Conservation (phyloP, 2,113 vertebrate genomes). For the Clarias gariepinus region DNA sequence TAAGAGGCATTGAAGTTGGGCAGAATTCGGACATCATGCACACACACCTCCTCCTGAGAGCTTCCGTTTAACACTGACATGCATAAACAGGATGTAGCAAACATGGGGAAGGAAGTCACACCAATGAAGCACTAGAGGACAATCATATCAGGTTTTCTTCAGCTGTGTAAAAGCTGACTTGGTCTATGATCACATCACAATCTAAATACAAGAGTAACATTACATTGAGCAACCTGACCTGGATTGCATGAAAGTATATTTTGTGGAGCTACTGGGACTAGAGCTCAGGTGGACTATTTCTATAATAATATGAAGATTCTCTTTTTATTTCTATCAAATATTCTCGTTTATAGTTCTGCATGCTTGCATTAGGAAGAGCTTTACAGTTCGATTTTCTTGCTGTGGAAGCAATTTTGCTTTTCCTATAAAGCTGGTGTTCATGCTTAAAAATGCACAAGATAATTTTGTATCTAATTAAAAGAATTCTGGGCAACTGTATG, state of each 20-base stretch:
- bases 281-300: not conserved
- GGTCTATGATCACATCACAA: not conserved
- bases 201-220: not conserved
- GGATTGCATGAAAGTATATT: not conserved
- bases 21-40: constrained; percentile 80
- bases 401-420: not conserved
- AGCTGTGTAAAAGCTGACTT: not conserved
- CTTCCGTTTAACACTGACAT: constrained; percentile 80
- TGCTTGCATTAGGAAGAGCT: not conserved
- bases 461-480: not conserved
- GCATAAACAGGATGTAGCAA: constrained; percentile 24
- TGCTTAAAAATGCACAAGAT: not conserved
- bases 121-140: not conserved
- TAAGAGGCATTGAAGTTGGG: constrained; percentile 88
- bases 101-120: not conserved
- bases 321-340: not conserved
- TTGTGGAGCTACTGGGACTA: not conserved
- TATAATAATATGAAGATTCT: not conserved
- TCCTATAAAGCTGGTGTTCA: not conserved
- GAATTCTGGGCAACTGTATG: not conserved
- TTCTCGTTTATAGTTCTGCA: not conserved
- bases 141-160: not conserved
- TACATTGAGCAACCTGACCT: constrained; percentile 2
- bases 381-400: not conserved
- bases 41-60: constrained; percentile 81